Evolutionary conservation across 1,140 invertebrate genomes (phyloP).

Genomic region (Drosophila punjabiensis): DNA sequence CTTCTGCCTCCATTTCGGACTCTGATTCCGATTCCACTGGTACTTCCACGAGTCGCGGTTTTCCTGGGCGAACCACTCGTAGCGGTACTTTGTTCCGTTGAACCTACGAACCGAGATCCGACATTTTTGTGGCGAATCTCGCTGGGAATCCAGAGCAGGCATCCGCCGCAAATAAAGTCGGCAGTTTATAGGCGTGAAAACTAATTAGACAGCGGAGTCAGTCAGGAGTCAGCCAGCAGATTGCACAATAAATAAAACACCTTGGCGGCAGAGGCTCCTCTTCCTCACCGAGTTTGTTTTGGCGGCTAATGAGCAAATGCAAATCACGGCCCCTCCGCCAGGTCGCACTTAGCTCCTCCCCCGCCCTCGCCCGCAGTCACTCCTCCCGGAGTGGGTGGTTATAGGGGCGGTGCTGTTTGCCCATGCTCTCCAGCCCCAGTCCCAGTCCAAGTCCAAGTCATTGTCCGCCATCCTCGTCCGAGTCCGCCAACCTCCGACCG

Average conservation of each 20-base stretch:
- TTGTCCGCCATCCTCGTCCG: conserved; percentile 51
- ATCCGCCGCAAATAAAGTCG: conserved; percentile 71
- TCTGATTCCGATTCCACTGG: conserved; percentile 11
- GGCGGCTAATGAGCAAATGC: conserved; percentile 60
- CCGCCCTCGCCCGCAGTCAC: background rate
- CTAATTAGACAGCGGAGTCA: conserved; percentile 72
- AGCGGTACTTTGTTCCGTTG: conserved; percentile 74
- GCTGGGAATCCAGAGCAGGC: conserved; percentile 50
- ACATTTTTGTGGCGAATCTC: conserved; percentile 61
- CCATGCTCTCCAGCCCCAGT: conserved; percentile 37
- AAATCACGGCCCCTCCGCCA: conserved; percentile 43
- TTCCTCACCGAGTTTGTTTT: conserved; percentile 17
- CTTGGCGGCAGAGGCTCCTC: conserved; percentile 4
- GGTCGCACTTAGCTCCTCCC: conserved; percentile 16
- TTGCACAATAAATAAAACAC: conserved; percentile 70
- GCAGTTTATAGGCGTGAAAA: conserved; percentile 75
- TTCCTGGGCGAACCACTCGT: conserved; percentile 14
- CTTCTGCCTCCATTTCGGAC: conserved; percentile 32
- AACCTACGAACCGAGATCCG: conserved; percentile 53
- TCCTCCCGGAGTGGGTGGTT: conserved; percentile 20
- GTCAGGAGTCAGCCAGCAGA: conserved; percentile 43
- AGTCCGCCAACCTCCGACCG: conserved; percentile 62
- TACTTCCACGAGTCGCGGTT: conserved; percentile 49
- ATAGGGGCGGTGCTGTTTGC: conserved; percentile 70
- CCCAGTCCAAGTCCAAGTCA: conserved; percentile 23